Evolutionary conservation across 2,113 vertebrate species (phyloP).

Genomic region (Apteryx owenii): DNA sequence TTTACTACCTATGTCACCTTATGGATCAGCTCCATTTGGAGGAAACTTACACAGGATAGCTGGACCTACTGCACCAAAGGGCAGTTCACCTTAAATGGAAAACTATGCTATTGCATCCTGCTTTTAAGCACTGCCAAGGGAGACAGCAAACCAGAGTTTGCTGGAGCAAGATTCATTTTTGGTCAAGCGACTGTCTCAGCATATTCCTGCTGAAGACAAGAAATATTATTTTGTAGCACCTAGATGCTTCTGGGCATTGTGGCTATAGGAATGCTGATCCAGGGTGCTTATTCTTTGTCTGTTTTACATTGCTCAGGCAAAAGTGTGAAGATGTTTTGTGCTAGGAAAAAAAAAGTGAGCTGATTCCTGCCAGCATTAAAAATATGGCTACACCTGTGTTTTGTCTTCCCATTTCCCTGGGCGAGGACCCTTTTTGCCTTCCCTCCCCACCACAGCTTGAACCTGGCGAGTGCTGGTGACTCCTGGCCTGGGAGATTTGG

Average conservation of each 20-base stretch:
- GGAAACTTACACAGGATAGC: neutral
- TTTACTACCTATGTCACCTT: neutral
- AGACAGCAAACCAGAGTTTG: neutral
- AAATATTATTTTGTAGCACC: neutral
- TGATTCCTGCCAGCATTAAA: neutral
- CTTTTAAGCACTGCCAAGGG: neutral
- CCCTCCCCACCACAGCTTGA: accelerated
- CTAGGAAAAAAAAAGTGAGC: accelerated
- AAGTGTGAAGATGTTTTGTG: neutral
- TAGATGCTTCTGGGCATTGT: neutral
- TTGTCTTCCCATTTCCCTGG: neutral
- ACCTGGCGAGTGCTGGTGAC: neutral
- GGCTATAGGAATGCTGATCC: neutral
- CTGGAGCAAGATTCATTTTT: neutral
- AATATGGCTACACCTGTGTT: neutral
- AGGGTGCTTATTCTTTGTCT: neutral
- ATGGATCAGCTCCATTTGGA: neutral
- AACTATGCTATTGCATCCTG: neutral
- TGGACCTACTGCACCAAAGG: neutral
- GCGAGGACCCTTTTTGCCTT: neutral
- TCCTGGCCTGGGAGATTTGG: neutral
- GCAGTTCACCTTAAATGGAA: neutral
- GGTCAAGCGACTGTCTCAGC: neutral
- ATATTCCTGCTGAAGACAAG: accelerated
- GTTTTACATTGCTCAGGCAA: neutral